A percentile compares a stretch with the other conserved stretches of the same genome.
phyloP scores from a whole-genome alignment of 53 echinoderm and acorn worm species.

The Apostichopus leukothele region DNA sequence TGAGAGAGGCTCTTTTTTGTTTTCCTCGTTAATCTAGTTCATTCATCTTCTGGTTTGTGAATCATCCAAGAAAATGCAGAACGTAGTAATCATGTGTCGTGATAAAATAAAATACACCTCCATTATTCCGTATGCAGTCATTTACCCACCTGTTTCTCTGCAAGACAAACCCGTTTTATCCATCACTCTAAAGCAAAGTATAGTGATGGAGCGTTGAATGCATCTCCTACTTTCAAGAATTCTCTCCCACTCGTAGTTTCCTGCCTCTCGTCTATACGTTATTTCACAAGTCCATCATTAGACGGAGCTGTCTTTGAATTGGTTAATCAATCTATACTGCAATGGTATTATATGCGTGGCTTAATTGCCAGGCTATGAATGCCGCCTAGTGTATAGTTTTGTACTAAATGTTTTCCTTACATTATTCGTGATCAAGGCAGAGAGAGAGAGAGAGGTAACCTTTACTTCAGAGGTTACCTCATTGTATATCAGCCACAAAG shows the following conservation, averaged over 20 bases:
- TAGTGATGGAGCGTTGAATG: neutral
- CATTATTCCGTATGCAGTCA: neutral
- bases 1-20: too few relatives aligned
- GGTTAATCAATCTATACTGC: neutral
- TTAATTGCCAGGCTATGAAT: neutral
- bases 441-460: neutral
- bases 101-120: too few relatives aligned
- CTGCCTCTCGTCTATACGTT: neutral
- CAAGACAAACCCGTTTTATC: neutral
- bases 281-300: neutral
- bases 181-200: too few relatives aligned
- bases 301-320: neutral
- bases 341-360: neutral
- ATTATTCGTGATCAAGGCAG: neutral
- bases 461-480: neutral
- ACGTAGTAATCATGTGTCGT: too few relatives aligned
- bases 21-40: too few relatives aligned
- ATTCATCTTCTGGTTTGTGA: too few relatives aligned
- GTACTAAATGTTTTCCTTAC: neutral
- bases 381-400: neutral
- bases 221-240: neutral
- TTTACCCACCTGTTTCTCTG: neutral
- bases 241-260: neutral
- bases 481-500: neutral
- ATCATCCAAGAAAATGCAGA: too few relatives aligned